phyloP scores from a whole-genome alignment of 2,888 invertebrate species.

The Congeria kusceri region DNA sequence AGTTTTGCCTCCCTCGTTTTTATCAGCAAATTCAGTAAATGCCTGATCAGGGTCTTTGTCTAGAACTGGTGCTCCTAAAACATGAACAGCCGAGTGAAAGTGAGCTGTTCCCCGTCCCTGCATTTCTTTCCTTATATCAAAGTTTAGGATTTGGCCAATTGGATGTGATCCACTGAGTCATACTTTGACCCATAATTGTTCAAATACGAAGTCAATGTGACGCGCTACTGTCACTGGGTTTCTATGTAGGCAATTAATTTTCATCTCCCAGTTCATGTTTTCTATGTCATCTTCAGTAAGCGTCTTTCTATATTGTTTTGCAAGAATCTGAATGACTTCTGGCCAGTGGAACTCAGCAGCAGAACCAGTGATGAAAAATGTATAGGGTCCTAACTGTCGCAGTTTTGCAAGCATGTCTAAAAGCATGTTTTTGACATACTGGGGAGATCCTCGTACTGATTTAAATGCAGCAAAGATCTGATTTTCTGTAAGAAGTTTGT shows the following conservation, averaged over 20 bases:
- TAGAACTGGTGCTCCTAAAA: conserved; percentile 37
- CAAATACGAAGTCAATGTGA: conserved; percentile 50
- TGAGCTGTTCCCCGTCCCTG: conserved; percentile 50
- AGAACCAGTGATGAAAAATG: conserved; percentile 56
- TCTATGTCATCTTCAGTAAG: conserved; percentile 32
- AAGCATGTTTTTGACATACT: conserved; percentile 54
- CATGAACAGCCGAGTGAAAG: conserved; percentile 42
- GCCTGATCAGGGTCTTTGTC: conserved; percentile 32
- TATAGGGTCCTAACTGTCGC: conserved; percentile 56
- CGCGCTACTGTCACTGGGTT: conserved; percentile 46
- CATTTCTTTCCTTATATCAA: conserved; percentile 50
- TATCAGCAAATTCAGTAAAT: conserved; percentile 39
- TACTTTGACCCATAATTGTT: conserved; percentile 50
- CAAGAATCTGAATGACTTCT: conserved; percentile 49
- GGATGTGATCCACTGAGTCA: conserved; percentile 46
- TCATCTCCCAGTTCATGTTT: conserved; percentile 44
- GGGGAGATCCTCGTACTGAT: conserved; percentile 37
- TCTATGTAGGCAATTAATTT: conserved; percentile 44
- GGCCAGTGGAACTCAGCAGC: conserved; percentile 59
- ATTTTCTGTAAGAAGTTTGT: conserved; percentile 14
- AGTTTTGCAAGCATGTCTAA: conserved; percentile 55
- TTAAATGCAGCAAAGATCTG: conserved; percentile 32
- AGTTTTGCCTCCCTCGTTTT: too few species aligned
- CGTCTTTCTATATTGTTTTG: conserved; percentile 30
- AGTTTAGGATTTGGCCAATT: conserved; percentile 42